Evolutionary conservation across 2,888 invertebrate species (phyloP).

Genomic region (Amphipoea oculea): DNA sequence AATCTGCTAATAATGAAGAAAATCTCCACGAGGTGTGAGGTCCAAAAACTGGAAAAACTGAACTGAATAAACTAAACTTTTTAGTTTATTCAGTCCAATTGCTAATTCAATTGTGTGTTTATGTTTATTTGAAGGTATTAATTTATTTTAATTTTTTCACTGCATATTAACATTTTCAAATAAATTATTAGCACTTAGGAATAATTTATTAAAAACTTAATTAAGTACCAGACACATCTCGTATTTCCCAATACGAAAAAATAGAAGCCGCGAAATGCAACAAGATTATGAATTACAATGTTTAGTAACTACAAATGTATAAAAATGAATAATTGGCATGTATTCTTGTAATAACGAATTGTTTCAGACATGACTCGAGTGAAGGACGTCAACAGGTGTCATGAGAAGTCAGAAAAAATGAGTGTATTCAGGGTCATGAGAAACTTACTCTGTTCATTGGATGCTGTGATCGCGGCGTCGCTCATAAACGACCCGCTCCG

Average conservation of each 20-base stretch:
- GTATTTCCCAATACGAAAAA: slow-evolving; percentile 10
- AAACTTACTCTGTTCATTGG: slow-evolving; percentile 88
- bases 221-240: not conserved
- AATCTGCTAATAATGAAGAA: not conserved
- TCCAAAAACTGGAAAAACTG: not conserved
- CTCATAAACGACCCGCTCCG: slow-evolving; percentile 82
- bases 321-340: slow-evolving; percentile 65
- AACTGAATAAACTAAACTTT: not conserved
- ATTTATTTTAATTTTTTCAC: not conserved
- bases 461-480: slow-evolving; percentile 79
- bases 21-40: not conserved
- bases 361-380: slow-evolving; percentile 66
- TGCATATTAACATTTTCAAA: not conserved
- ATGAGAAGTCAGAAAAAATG: slow-evolving; percentile 73
- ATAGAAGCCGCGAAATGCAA: slow-evolving; percentile 44
- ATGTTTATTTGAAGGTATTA: not conserved
- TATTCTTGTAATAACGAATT: slow-evolving; percentile 67
- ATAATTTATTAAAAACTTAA: not conserved
- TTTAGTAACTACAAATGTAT: slow-evolving; percentile 42
- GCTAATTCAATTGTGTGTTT: not conserved
- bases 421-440: slow-evolving; percentile 74
- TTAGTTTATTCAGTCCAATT: not conserved
- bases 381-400: slow-evolving; percentile 86
- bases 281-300: slow-evolving; percentile 31
- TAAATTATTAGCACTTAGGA: not conserved